Base-by-base conservation (phyloP, 2,888 invertebrate genomes). In the Timema podura region DNA sequence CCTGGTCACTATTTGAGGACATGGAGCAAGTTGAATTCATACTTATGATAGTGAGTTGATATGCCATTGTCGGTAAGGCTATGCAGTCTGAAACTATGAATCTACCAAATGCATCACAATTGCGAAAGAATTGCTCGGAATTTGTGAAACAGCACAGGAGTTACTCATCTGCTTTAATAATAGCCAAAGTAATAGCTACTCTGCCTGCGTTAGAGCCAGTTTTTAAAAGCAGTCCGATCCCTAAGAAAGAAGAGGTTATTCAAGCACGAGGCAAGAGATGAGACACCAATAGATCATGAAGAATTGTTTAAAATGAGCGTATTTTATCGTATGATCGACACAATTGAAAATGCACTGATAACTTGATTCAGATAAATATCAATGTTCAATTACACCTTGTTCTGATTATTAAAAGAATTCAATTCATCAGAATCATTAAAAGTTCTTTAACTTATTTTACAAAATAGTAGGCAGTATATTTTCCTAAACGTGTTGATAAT, bases 21-120 rank as follows among this genome's bases (percentile, higher is more conserved):
- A 61, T 61, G 61, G 57, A 61, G 13, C 61, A 6, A 2, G 30
- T 61, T 8, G 7, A 61, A 44, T 61, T 61, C 44, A 61, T 30
- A 61, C 30, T 61, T 30, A 61, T 44, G 44, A 5, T 59, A 11
- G 61, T 61, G 61, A 6, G 10, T 61, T 61, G 30, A 45, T n/a
- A 61, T 30, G 61, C 30, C 13, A 61, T 57, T 57, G 57, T 57
- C n/a, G 16, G 57, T 57, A 57, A 9, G 57, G 57, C 57, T 57
- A 57, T 13, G 57, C 57, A 61, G 44, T 61, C 30, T 61, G 9
- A 61, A 61, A 30, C 2, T 61, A 30, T 15, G 15, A 5, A 7
- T 61, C 45, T 61, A 30, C 5, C 44, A 61, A 61, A 9, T 8
- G 44, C 61, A 44, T 61, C 30, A 61, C 7, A 61, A 61, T 8